Conservation (phyloP, 1,140 invertebrate genomes). For the Streblospio benedicti region DNA sequence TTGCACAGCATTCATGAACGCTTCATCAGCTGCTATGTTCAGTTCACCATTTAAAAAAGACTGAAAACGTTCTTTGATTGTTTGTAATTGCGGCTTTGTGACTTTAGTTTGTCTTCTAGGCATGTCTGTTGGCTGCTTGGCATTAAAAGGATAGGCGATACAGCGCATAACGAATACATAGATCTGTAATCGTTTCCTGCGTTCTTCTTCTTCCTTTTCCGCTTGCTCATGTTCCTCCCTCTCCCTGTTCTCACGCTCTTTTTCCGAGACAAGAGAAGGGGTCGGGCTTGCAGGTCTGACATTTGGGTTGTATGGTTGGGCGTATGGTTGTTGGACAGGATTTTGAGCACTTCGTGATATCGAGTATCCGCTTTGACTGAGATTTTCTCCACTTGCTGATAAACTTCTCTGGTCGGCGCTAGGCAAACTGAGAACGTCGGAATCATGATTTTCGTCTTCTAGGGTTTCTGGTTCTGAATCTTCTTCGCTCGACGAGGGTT, state of each 20-base stretch:
- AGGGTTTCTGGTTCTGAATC: slow-evolving; percentile 41
- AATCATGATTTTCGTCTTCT: slow-evolving; percentile 49
- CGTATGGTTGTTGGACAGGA: neutral
- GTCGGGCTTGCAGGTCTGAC: slow-evolving; percentile 69
- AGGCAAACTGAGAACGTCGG: slow-evolving; percentile 43
- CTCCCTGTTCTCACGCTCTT: slow-evolving; percentile 46
- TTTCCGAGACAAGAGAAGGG: slow-evolving; percentile 70
- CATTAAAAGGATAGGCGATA: slow-evolving; percentile 98
- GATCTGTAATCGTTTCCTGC: slow-evolving; percentile 63
- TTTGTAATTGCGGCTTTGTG: slow-evolving; percentile 88
- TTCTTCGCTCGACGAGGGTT: slow-evolving; percentile 52
- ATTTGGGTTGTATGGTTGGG: neutral
- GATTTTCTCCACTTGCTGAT: slow-evolving; percentile 47
- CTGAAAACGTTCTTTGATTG: slow-evolving; percentile 88
- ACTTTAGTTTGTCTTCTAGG: slow-evolving; percentile 67
- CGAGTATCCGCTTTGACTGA: slow-evolving; percentile 42
- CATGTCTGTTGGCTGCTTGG: slow-evolving; percentile 98
- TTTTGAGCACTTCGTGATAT: slow-evolving; percentile 30
- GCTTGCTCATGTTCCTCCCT: slow-evolving; percentile 31
- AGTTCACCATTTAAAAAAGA: slow-evolving; percentile 72
- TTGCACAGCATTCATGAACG: slow-evolving; percentile 96
- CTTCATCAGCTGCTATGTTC: slow-evolving; percentile 91
- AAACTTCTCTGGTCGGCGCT: slow-evolving; percentile 43
- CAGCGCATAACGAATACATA: slow-evolving; percentile 98
- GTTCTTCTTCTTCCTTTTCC: slow-evolving; percentile 44